These are phyloP conservation scores for Oscheius myriophilus DNA, from an alignment of 2,888 invertebrate genomes.

Conservation along the genomic window DNA sequence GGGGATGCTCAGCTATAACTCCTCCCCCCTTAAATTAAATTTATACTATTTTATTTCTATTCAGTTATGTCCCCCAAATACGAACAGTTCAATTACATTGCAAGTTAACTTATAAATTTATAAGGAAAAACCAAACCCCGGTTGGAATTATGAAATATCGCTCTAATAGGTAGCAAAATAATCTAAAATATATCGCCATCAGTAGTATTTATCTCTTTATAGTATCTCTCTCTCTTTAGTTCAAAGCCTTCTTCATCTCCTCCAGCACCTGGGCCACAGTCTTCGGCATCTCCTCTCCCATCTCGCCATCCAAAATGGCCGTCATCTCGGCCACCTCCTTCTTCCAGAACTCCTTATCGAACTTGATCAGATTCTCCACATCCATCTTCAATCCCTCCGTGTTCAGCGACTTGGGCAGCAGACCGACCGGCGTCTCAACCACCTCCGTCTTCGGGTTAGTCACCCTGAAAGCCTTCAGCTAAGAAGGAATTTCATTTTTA, in stretches of 20 bases:
- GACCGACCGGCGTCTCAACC: constrained; percentile 16
- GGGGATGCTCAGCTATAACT: too few relatives aligned
- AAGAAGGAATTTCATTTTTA: background rate
- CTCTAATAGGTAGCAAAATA: too few relatives aligned
- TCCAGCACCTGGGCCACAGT: constrained; percentile 32
- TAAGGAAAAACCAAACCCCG: too few relatives aligned
- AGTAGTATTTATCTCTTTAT: background rate
- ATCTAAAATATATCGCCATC: too few relatives aligned
- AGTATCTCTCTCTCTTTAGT: background rate
- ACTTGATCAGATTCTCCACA: constrained; percentile 21
- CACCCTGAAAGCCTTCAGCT: background rate
- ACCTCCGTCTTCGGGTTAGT: background rate
- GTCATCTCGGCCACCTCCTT: constrained; percentile 37
- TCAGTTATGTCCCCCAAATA: too few relatives aligned
- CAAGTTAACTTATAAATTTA: too few relatives aligned
- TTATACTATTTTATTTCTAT: too few relatives aligned
- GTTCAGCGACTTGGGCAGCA: constrained; percentile 20
- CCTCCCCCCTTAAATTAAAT: too few relatives aligned
- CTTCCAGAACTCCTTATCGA: constrained; percentile 40
- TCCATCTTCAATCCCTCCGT: constrained; percentile 18
- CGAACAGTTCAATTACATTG: too few relatives aligned
- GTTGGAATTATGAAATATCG: too few relatives aligned
- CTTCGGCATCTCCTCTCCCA: constrained; percentile 34
- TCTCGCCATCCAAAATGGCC: constrained; percentile 32
- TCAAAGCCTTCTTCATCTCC: constrained; percentile 14